These are phyloP conservation scores for Eilema depressum DNA, from an alignment of 2,888 invertebrate genomes.

Conservation along the genomic window DNA sequence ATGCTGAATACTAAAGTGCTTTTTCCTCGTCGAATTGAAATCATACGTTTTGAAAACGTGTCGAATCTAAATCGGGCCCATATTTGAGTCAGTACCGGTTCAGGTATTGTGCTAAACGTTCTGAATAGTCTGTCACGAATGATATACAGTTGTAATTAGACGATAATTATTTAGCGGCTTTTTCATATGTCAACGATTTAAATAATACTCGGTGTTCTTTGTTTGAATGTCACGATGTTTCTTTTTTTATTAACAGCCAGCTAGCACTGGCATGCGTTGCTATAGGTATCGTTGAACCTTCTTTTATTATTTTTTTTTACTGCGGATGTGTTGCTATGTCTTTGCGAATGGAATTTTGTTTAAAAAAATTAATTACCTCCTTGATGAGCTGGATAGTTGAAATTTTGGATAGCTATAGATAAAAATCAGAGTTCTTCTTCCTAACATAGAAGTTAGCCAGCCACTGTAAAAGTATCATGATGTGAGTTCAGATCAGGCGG, in stretches of 20 bases:
- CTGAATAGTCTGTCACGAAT: slow-evolving; percentile 37
- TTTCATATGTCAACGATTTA: slow-evolving; percentile 13
- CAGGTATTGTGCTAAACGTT: slow-evolving; percentile 33
- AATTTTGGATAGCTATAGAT: too few relatives aligned
- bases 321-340: background rate
- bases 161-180: slow-evolving; percentile 14
- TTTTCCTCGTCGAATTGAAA: background rate
- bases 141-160: slow-evolving; percentile 15
- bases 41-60: background rate
- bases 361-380: background rate
- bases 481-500: too few relatives aligned
- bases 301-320: background rate
- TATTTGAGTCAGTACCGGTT: slow-evolving; percentile 13
- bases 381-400: background rate
- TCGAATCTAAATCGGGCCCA: background rate
- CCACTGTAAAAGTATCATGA: too few relatives aligned
- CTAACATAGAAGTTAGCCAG: too few relatives aligned
- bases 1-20: too few relatives aligned
- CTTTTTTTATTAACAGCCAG: background rate
- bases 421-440: too few relatives aligned
- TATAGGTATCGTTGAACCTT: background rate
- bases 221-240: background rate
- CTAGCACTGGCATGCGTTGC: background rate
- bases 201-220: background rate
- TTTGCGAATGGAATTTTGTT: background rate